phyloP scores from a whole-genome alignment of 1,140 invertebrate genomes.

The Eumeta japonica region DNA sequence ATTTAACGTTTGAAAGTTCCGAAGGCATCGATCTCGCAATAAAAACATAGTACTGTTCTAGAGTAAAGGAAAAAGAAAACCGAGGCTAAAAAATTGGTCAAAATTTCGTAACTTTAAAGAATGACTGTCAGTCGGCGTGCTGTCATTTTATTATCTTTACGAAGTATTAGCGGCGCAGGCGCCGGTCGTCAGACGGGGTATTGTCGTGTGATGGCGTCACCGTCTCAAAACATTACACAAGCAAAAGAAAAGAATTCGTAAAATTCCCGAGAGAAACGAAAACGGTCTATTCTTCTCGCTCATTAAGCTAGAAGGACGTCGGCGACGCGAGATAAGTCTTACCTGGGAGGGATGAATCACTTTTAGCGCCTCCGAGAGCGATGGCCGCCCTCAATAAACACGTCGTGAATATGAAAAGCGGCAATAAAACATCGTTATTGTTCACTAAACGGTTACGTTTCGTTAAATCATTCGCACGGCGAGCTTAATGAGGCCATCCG shows the following conservation, averaged over 20 bases:
- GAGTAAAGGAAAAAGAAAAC: no score
- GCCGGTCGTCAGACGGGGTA: no score
- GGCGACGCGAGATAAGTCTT: slow-evolving; percentile 19
- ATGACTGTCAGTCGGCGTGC: no score
- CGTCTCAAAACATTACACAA: not conserved
- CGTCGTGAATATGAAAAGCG: slow-evolving; percentile 43
- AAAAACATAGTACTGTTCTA: no score
- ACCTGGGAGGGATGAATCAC: slow-evolving; percentile 35
- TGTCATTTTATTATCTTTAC: no score
- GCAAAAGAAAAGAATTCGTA: not conserved
- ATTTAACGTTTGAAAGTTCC: no score
- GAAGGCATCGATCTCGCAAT: no score
- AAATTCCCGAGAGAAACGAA: slow-evolving; percentile 7
- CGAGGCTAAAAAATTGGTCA: no score
- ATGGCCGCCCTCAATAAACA: slow-evolving; percentile 41
- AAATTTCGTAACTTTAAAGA: no score
- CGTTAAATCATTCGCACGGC: slow-evolving; percentile 21
- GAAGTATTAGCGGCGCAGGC: no score
- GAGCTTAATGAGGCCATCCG: slow-evolving; percentile 29
- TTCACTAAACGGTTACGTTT: slow-evolving; percentile 47
- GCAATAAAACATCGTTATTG: slow-evolving; percentile 47
- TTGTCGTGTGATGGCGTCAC: no score
- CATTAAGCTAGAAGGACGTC: slow-evolving; percentile 25
- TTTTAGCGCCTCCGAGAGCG: slow-evolving; percentile 24
- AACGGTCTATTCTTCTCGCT: slow-evolving; percentile 22